Base-by-base conservation (phyloP, 92 coral and sea anemone genomes). In the Plumapathes pennacea region DNA sequence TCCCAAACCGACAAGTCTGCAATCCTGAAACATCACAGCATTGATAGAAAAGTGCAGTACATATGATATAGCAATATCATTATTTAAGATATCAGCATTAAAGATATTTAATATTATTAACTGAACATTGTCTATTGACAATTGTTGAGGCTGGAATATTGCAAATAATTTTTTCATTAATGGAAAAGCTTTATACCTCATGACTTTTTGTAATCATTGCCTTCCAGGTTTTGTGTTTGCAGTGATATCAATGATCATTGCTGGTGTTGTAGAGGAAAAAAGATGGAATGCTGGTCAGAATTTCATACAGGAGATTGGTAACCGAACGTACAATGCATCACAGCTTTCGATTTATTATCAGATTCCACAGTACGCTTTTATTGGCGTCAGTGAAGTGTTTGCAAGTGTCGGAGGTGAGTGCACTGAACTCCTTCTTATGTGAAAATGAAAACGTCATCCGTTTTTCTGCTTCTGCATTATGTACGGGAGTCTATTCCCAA, bases 321-420 rank as follows among this genome's bases (percentile, higher is more conserved):
- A n/a, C n/a, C n/a, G n/a, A n/a, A n/a, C n/a, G n/a, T n/a, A n/a
- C 55, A 23, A 5, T 0, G 85, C 92, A 18, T 78, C 90, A 23
- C 24, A 79, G 4, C 20, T 83, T 52, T 26, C 74, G 7, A 82
- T 92, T 22, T 63, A 59, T 18, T 92, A 54, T 36, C 98, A 92
- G 53, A 62, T 88, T 5, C 98, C 98, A 17, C 98, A 92, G 70
- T 92, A 92, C 57, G 81, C 58, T n/a, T 79, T 92, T 24, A 80
- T 92, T 67, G 98, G 98, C 10, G 38, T 92, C 57, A 82, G 98
- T 36, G 98, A 92, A 73, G 89, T 88, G 46, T 88, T 92, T 73
- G 92, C 98, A 10, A 75, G 83, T 65, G 95, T 92, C 15, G 98
- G 89, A 59, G 90, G 98, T 88, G 48, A 50, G 89, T 77, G 32